Conservation (phyloP, 2,888 invertebrate genomes). For the Heteropelma amictum region DNA sequence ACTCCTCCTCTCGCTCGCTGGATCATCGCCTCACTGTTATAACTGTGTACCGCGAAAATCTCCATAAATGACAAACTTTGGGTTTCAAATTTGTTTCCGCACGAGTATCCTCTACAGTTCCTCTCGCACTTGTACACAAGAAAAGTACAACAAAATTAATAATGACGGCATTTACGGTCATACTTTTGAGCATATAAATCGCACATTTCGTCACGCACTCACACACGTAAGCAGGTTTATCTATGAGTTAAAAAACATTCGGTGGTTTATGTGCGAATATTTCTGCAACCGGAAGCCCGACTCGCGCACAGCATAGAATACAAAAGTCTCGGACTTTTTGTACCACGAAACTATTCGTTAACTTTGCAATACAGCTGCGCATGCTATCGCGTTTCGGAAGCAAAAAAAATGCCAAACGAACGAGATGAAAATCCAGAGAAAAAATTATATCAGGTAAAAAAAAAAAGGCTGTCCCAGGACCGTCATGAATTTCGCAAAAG, state of each 20-base stretch:
- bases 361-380: not conserved
- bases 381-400: not conserved
- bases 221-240: not conserved
- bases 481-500: too few relatives aligned
- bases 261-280: not conserved
- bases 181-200: not conserved
- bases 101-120: not conserved
- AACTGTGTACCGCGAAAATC: constrained; percentile 11
- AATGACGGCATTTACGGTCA: not conserved
- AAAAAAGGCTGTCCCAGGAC: too few relatives aligned
- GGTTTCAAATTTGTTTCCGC: constrained; percentile 3
- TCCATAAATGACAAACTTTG: constrained; percentile 42
- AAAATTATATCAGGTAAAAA: too few relatives aligned
- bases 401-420: not conserved
- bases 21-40: not conserved
- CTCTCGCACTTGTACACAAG: not conserved
- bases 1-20: constrained; percentile 10
- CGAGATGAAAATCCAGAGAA: not conserved
- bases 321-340: not conserved
- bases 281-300: not conserved
- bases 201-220: too few relatives aligned
- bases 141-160: constrained; percentile 9
- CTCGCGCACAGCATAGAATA: not conserved
- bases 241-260: not conserved
- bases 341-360: not conserved